Conservation (phyloP, 1,140 invertebrate species). For the Diachasma alloeum region DNA sequence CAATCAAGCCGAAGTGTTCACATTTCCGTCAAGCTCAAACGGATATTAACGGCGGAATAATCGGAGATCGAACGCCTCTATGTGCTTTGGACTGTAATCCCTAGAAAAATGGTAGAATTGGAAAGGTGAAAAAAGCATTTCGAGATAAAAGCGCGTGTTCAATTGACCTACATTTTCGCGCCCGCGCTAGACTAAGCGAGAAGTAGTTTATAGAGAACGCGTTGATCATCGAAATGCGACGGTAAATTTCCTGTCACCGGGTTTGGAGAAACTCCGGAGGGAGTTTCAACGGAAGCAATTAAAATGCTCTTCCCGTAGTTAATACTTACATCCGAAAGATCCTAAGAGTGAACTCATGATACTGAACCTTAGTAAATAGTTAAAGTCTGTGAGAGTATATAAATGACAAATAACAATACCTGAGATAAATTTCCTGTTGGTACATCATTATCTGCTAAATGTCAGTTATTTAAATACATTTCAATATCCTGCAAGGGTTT, state of each 20-base stretch:
- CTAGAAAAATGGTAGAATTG: not conserved
- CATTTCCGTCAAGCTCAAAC: conserved; percentile 3
- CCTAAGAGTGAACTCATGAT: not conserved
- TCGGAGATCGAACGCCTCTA: not conserved
- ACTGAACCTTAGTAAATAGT: not conserved
- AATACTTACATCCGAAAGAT: not conserved
- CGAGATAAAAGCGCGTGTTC: not conserved
- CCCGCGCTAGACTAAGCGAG: too few relatives aligned
- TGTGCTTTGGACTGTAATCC: not conserved
- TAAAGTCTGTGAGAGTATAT: not conserved
- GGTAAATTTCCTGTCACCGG: conserved; percentile 2
- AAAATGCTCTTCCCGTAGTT: conserved; percentile 7
- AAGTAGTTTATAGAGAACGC: conserved; percentile 4
- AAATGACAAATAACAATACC: too few relatives aligned
- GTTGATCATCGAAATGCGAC: conserved; percentile 5
- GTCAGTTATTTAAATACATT: too few relatives aligned
- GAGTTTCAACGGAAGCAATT: conserved; percentile 4
- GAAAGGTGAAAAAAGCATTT: not conserved
- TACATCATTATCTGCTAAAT: too few relatives aligned
- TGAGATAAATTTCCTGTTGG: too few relatives aligned
- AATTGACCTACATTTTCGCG: not conserved
- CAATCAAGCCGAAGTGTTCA: not conserved
- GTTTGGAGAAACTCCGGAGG: not conserved
- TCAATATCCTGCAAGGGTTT: too few relatives aligned
- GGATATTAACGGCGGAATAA: conserved; percentile 1